These are phyloP conservation scores for Venustaconcha ellipsiformis DNA, from an alignment of 1,140 invertebrate genomes.

Conservation along the genomic window DNA sequence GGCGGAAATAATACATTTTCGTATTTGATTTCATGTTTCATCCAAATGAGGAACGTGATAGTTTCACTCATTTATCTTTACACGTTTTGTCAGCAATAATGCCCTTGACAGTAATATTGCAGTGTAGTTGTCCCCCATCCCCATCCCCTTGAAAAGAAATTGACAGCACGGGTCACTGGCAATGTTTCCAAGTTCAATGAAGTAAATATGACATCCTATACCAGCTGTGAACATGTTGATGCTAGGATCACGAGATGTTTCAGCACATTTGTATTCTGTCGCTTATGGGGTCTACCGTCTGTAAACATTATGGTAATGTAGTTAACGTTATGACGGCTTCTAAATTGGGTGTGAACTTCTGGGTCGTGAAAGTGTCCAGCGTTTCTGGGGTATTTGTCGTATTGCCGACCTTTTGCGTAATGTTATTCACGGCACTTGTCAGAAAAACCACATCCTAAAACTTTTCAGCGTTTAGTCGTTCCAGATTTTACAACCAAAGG, in stretches of 20 bases:
- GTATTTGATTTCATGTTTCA: too few relatives aligned
- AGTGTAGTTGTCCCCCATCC: constrained; percentile 21
- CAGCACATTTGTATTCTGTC: constrained; percentile 34
- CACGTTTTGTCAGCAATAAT: constrained; percentile 49
- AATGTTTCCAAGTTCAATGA: constrained; percentile 26
- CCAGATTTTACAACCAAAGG: constrained; percentile 29
- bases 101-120: constrained; percentile 50
- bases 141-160: constrained; percentile 21
- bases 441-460: constrained; percentile 25
- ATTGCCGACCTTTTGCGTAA: constrained; percentile 21
- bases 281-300: constrained; percentile 53
- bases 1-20: too few relatives aligned
- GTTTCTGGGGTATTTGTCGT: constrained; percentile 18
- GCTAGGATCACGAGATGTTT: constrained; percentile 8
- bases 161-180: constrained; percentile 32
- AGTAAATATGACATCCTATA: constrained; percentile 31
- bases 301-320: constrained; percentile 58
- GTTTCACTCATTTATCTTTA: constrained; percentile 8
- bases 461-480: constrained; percentile 37
- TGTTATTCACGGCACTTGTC: constrained; percentile 27
- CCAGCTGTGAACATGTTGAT: constrained; percentile 38
- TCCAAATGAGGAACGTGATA: too few relatives aligned
- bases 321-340: constrained; percentile 31
- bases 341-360: constrained; percentile 38
- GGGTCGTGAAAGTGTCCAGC: constrained; percentile 23